These are phyloP conservation scores for Parambassis ranga DNA, from an alignment of 2,797 vertebrate species.

Conservation along the genomic window DNA sequence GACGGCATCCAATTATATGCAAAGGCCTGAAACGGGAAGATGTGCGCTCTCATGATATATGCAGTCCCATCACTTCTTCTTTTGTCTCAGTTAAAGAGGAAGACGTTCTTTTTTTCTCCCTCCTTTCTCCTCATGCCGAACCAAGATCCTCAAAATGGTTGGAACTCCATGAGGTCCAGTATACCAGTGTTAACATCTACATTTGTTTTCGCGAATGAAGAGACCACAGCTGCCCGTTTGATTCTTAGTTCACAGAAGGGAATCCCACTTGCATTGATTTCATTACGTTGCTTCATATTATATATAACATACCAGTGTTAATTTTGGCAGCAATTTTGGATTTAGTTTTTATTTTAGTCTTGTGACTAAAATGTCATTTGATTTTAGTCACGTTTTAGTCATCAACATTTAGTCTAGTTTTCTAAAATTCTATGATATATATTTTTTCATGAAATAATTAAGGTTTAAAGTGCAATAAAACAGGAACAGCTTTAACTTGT, in stretches of 20 bases:
- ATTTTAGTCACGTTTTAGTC: no score
- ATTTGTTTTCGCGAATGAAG: conserved; percentile 23
- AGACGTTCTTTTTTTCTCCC: background rate
- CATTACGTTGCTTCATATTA: no score
- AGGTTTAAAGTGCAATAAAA: no score
- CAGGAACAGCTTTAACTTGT: no score
- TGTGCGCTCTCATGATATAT: background rate
- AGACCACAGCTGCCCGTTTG: background rate
- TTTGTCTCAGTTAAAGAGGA: background rate
- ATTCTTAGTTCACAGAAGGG: background rate
- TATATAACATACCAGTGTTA: no score
- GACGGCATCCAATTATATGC: conserved; percentile 37
- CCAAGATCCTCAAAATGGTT: conserved; percentile 39
- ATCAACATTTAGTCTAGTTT: no score
- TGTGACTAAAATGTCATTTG: no score
- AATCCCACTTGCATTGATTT: no score
- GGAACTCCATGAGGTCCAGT: conserved; percentile 46
- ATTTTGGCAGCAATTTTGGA: no score
- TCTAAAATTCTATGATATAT: no score
- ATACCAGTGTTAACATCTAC: conserved; percentile 23
- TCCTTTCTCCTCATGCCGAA: background rate
- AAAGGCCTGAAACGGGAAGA: background rate
- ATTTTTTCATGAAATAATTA: no score
- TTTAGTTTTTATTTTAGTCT: no score
- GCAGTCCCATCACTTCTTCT: background rate